A percentile compares a stretch with the other conserved stretches of the same genome.
phyloP scores from a whole-genome alignment of 2,888 invertebrate species.

The Platycnemis pennipes region DNA sequence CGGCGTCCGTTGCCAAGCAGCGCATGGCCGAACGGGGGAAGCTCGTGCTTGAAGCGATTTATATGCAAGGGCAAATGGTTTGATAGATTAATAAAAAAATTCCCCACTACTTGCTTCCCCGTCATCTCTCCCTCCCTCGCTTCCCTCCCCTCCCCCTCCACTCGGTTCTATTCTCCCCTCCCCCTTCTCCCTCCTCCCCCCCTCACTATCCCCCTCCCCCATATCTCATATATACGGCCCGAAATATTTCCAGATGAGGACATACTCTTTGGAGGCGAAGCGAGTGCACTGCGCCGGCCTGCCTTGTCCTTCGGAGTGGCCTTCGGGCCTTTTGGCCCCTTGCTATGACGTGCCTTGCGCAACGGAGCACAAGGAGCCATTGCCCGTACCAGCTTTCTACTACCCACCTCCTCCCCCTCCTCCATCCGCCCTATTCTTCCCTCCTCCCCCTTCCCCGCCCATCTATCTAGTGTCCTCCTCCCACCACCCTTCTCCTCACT shows the following conservation, averaged over 20 bases:
- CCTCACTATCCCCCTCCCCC: neutral
- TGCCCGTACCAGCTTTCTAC: conserved; percentile 54
- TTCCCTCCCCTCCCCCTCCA: neutral
- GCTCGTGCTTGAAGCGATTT: neutral
- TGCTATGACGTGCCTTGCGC: conserved; percentile 54
- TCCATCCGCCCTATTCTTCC: neutral
- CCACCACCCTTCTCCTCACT: neutral
- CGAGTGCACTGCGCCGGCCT: conserved; percentile 41
- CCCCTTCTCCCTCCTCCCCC: neutral
- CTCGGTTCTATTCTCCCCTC: neutral
- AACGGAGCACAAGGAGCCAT: conserved; percentile 45
- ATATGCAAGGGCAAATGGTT: conserved; percentile 30
- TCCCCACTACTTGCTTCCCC: neutral
- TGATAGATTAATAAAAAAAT: conserved; percentile 28
- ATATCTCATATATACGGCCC: neutral
- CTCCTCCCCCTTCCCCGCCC: neutral
- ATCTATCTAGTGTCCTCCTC: neutral
- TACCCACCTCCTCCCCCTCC: neutral
- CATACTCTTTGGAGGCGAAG: neutral
- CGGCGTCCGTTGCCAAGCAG: neutral
- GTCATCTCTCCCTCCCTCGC: neutral
- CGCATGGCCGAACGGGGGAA: neutral
- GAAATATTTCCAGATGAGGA: conserved; percentile 29
- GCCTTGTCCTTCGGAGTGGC: conserved; percentile 59
- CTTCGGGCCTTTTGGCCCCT: conserved; percentile 51